Conservation (phyloP, 2,113 vertebrate genomes). For the Psilopsiagon aurifrons region DNA sequence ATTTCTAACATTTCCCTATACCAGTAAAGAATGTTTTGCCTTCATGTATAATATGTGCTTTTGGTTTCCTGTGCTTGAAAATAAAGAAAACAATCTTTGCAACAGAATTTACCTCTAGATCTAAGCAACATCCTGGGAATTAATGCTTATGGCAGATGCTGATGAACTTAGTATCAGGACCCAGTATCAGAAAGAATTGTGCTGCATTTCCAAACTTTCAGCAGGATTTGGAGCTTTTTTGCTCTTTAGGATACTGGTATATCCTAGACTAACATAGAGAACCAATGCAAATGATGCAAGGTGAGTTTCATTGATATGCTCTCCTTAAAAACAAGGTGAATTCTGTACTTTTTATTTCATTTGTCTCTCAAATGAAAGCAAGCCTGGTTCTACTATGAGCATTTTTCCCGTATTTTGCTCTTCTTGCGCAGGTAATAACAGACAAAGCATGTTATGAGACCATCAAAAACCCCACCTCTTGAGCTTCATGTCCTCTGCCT, state of each 20-base stretch:
- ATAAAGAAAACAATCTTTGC: background rate
- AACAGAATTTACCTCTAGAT: background rate
- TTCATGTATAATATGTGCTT: background rate
- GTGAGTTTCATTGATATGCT: accelerated
- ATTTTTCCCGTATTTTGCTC: background rate
- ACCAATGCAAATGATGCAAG: background rate
- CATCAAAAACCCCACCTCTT: background rate
- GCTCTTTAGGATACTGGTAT: background rate
- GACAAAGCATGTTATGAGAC: background rate
- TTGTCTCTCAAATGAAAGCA: background rate
- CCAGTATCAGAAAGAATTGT: background rate
- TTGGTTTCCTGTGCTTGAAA: background rate
- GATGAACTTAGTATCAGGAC: background rate
- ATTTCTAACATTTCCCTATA: background rate
- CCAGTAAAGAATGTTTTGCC: background rate
- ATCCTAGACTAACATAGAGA: accelerated
- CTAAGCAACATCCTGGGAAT: background rate
- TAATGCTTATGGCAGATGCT: background rate
- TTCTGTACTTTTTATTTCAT: background rate
- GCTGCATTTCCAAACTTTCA: background rate
- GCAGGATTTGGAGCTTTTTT: background rate
- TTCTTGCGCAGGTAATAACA: background rate
- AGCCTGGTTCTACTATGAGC: accelerated
- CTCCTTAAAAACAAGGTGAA: background rate
- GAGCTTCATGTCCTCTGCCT: background rate